Conservation (phyloP, 2,797 vertebrate genomes). For the Pantherophis alleghaniensis region DNA sequence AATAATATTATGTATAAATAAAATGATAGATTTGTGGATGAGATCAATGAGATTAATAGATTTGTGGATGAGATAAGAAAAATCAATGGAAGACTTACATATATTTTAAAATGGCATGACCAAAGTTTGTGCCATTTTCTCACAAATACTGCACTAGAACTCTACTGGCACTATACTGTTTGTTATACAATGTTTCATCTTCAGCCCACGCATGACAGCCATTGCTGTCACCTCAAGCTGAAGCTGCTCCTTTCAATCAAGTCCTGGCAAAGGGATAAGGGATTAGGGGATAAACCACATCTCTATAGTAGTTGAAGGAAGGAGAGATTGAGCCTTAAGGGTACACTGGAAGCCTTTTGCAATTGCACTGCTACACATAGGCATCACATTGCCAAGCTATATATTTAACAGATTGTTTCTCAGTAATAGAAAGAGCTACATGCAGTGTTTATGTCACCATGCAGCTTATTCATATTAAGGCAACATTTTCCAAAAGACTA, state of each 20-base stretch:
- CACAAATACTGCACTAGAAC: not conserved
- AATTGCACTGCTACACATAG: not conserved
- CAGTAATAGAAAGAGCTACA: not conserved
- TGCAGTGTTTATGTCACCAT: not conserved
- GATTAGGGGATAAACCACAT: not conserved
- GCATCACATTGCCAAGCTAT: not conserved
- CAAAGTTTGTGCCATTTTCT: not conserved
- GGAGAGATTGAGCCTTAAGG: not conserved
- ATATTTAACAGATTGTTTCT: not conserved
- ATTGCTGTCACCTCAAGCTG: not conserved
- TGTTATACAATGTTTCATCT: not conserved
- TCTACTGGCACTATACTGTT: not conserved
- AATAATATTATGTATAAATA: not conserved
- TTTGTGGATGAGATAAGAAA: not conserved
- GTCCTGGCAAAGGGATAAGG: not conserved
- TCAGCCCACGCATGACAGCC: not conserved
- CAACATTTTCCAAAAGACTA: not conserved
- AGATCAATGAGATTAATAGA: not conserved
- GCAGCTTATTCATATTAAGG: not conserved
- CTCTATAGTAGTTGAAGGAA: not conserved
- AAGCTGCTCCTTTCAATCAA: not conserved
- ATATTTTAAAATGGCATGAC: not conserved
- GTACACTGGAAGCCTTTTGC: not conserved
- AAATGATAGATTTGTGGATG: not conserved
- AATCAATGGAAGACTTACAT: not conserved